These are phyloP conservation scores for Odobenus rosmarus DNA, from an alignment of 2,113 vertebrate genomes.

Conservation along the genomic window DNA sequence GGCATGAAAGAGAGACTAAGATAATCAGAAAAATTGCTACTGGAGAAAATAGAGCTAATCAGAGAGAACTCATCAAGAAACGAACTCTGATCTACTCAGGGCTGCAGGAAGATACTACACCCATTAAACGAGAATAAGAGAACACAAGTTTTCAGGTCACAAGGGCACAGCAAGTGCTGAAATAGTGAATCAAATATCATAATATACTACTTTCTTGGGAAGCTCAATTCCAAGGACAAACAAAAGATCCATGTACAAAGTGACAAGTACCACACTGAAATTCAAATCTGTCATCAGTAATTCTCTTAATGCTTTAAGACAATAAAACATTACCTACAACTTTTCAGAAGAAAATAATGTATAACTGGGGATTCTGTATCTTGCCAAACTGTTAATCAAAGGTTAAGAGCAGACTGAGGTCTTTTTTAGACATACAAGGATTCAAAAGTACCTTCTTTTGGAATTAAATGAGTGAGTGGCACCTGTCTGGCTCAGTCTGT, in stretches of 20 bases:
- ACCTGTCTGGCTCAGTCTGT: background rate
- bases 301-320: background rate
- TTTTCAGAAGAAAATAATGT: background rate
- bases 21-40: background rate
- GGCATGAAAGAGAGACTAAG: constrained; percentile 14
- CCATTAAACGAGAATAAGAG: background rate
- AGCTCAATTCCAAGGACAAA: background rate
- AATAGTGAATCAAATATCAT: background rate
- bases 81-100: background rate
- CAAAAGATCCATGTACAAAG: background rate
- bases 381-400: constrained; percentile 9
- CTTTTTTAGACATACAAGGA: background rate
- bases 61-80: constrained; percentile 27
- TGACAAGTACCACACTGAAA: background rate
- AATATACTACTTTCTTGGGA: background rate
- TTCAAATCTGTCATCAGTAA: background rate
- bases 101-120: background rate
- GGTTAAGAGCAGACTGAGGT: background rate
- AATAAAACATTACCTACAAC: background rate
- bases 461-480: background rate
- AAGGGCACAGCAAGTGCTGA: background rate
- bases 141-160: background rate
- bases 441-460: background rate
- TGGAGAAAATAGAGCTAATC: constrained; percentile 19
- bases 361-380: background rate